Base-by-base conservation (phyloP, 2,113 vertebrate species). In the Paedocypris sp. region DNA sequence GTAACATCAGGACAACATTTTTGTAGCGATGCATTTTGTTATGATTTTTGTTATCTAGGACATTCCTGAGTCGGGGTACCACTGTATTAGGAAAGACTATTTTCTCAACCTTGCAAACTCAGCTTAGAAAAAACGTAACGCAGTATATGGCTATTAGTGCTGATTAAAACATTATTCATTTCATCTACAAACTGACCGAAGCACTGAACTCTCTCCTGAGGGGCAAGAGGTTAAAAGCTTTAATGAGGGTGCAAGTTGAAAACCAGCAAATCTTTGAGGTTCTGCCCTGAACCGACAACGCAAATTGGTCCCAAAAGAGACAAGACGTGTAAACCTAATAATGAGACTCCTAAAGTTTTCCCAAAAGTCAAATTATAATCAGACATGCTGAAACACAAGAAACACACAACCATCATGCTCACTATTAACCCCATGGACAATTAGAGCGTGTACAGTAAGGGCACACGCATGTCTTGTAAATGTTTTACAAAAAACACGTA, bases 311-410 rank as follows among this genome's bases (percentile, higher is more conserved):
- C 36, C 25, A n/a, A 19, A 29, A 41, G 15, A 41, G 6, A 41
- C 9, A 41, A 56, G 41, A 18, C 12, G 52, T 41, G 15, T 41
- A 38, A 56, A n/a, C 36, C 26, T 13, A 56, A 53, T 38, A 53
- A 41, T 23, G 2, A 42, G 13, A 9, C 23, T 7, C 7, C 23
- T 6, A 41, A 26, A 16, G 36, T 18, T 28, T 56, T 56, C 35
- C 52, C 52, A 56, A 23, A 19, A 39, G 35, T 28, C 52, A 56
- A 56, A 38, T 38, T 39, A 39, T 15, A 54, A 41, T 28, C 35
- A 56, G 35, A 39, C 19, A 26, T 41, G 52, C 35, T 5, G 2
- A 41, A 38, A 22, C 15, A 4, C 3, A 7, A 38, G 1, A 33
- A 51, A n/a, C n/a, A n/a, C n/a, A n/a, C n/a, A n/a, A n/a, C n/a